These are phyloP conservation scores for Chironex yamaguchii DNA, from an alignment of 30 jellyfish, hydroid and myxozoan genomes.

Conservation along the genomic window DNA sequence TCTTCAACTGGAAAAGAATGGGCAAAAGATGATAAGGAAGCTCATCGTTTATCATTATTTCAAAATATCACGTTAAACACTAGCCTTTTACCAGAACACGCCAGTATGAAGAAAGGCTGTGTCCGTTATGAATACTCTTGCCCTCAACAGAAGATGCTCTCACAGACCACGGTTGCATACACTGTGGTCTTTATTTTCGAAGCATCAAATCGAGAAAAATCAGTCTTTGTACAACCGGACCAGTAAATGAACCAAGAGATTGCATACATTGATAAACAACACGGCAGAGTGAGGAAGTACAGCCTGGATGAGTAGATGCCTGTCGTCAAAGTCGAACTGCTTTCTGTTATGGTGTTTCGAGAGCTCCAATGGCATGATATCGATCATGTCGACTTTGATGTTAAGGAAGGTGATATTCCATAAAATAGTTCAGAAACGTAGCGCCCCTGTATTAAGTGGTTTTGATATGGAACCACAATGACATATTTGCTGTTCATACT, in stretches of 20 bases:
- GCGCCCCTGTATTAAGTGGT: too few relatives aligned
- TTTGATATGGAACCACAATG: too few relatives aligned
- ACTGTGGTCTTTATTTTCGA: slow-evolving; percentile 65
- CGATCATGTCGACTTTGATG: slow-evolving; percentile 54
- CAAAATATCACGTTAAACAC: slow-evolving; percentile 43
- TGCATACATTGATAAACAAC: slow-evolving; percentile 33
- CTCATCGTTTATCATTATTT: slow-evolving; percentile 51
- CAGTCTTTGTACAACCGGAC: slow-evolving; percentile 59
- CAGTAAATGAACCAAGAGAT: slow-evolving; percentile 52
- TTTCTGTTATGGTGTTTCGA: slow-evolving; percentile 56
- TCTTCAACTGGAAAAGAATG: slow-evolving; percentile 50
- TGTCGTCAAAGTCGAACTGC: slow-evolving; percentile 55
- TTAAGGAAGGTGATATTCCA: slow-evolving; percentile 61
- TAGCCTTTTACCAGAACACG: slow-evolving; percentile 28
- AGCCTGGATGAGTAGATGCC: slow-evolving; percentile 59
- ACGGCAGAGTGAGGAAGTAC: slow-evolving; percentile 38
- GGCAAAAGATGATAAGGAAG: slow-evolving; percentile 66
- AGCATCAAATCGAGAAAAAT: slow-evolving; percentile 47
- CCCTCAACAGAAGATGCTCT: too few relatives aligned
- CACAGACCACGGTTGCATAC: slow-evolving; percentile 49
- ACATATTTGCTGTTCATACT: too few relatives aligned
- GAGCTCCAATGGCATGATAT: slow-evolving; percentile 63
- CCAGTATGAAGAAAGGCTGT: slow-evolving; percentile 17
- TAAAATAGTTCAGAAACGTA: too few relatives aligned
- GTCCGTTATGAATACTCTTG: too few relatives aligned